These are phyloP conservation scores for Gobio occitaniae DNA, from an alignment of 2,797 vertebrate genomes.

Conservation along the genomic window DNA sequence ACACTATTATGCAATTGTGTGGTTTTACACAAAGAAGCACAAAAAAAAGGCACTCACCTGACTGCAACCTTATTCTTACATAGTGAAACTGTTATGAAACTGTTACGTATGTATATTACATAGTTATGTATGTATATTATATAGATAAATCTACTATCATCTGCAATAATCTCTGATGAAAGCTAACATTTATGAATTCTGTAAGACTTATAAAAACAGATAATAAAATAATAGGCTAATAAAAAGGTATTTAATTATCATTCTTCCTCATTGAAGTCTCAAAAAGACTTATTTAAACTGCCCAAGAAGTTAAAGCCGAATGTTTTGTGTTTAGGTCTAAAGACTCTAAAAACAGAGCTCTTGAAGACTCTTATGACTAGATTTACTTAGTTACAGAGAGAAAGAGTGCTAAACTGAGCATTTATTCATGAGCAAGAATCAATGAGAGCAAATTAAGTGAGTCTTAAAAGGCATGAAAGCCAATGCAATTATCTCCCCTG, in stretches of 20 bases:
- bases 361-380: not conserved
- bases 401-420: constrained; percentile 36
- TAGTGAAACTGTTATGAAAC: constrained; percentile 15
- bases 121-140: not conserved
- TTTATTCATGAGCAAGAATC: constrained; percentile 27
- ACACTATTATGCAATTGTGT: constrained; percentile 27
- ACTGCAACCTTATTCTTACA: constrained; percentile 6
- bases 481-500: constrained; percentile 56
- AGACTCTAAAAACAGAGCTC: not conserved
- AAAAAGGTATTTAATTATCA: not conserved
- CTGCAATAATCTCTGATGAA: too few relatives aligned
- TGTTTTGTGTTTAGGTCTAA: not conserved
- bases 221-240: not conserved
- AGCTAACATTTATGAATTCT: not conserved
- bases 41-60: constrained; percentile 1
- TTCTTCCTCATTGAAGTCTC: not conserved
- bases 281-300: not conserved
- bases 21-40: constrained; percentile 27
- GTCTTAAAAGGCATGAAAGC: constrained; percentile 42
- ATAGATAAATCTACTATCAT: not conserved
- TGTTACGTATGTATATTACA: not conserved
- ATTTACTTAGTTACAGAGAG: not conserved
- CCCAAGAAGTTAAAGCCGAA: not conserved
- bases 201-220: not conserved
- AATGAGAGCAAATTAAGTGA: constrained; percentile 28